A percentile compares a stretch with the other conserved stretches of the same genome.
These are phyloP conservation scores for Pao palembangensis DNA, from an alignment of 2,113 vertebrate species.

Conservation along the genomic window DNA sequence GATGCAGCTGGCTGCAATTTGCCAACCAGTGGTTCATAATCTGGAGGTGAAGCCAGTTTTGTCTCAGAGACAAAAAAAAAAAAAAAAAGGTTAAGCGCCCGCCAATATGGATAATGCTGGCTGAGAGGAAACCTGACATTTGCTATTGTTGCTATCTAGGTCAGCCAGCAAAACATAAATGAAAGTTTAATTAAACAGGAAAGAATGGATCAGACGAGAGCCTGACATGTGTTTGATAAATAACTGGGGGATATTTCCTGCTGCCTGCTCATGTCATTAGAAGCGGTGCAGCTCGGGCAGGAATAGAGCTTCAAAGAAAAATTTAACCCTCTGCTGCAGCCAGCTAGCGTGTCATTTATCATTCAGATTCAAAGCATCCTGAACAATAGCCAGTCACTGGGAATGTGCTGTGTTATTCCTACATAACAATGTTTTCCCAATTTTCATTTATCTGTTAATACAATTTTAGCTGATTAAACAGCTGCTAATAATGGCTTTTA, in stretches of 20 bases:
- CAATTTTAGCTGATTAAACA: too few species aligned
- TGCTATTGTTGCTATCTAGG: slow-evolving; percentile 41
- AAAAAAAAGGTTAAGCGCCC: background rate
- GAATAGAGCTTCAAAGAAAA: slow-evolving; percentile 44
- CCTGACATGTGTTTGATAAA: slow-evolving; percentile 11
- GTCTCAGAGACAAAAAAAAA: slow-evolving; percentile 6
- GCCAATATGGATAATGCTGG: slow-evolving; percentile 11
- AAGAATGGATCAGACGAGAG: slow-evolving; percentile 14
- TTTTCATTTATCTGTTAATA: too few species aligned
- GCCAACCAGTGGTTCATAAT: slow-evolving; percentile 35
- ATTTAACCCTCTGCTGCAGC: slow-evolving; percentile 40
- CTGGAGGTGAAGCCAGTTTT: slow-evolving; percentile 31
- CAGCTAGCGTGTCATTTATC: slow-evolving; percentile 15
- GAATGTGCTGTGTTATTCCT: too few species aligned
- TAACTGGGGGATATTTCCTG: slow-evolving; percentile 7
- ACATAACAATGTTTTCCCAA: too few species aligned
- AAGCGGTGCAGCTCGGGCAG: slow-evolving; percentile 36
- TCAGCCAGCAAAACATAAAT: slow-evolving; percentile 49
- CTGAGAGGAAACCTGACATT: slow-evolving; percentile 49
- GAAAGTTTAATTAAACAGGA: slow-evolving; percentile 46
- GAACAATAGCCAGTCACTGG: slow-evolving; percentile 20
- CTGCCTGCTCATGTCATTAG: slow-evolving; percentile 59
- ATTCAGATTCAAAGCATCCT: slow-evolving; percentile 8
- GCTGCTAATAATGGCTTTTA: too few species aligned
- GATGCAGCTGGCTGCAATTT: slow-evolving; percentile 46